phyloP scores from a whole-genome alignment of 2,888 invertebrate genomes.

The Plusia festucae region DNA sequence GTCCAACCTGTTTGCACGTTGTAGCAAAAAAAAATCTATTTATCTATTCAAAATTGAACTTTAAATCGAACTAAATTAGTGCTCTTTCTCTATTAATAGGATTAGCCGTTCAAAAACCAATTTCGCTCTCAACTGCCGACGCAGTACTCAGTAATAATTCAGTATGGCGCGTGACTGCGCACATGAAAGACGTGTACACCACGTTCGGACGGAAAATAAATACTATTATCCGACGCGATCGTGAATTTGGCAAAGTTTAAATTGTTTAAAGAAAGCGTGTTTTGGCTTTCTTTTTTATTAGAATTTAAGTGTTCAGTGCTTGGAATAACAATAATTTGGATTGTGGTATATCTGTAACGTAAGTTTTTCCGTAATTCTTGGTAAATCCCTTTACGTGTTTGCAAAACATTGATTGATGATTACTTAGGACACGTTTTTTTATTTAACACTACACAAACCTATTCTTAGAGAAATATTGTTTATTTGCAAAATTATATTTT shows the following conservation, averaged over 20 bases:
- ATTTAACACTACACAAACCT: neutral
- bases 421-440: conserved; percentile 28
- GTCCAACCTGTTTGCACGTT: conserved; percentile 76
- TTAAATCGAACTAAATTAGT: conserved; percentile 60
- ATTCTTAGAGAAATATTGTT: neutral
- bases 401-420: conserved; percentile 64
- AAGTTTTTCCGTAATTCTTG: conserved; percentile 62
- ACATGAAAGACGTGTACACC: conserved; percentile 68
- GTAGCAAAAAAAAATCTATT: conserved; percentile 65
- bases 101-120: conserved; percentile 76
- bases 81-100: conserved; percentile 65
- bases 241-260: conserved; percentile 68
- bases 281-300: conserved; percentile 49
- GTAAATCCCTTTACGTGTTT: conserved; percentile 67
- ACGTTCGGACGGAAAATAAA: conserved; percentile 56
- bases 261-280: conserved; percentile 59
- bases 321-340: conserved; percentile 62
- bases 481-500: conserved; percentile 9
- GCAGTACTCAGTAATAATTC: conserved; percentile 79
- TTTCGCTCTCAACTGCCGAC: conserved; percentile 83
- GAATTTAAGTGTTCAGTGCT: conserved; percentile 56
- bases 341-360: conserved; percentile 66
- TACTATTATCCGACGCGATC: conserved; percentile 64
- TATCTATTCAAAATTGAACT: conserved; percentile 65
- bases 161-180: conserved; percentile 84